Evolutionary conservation across 2,113 vertebrate genomes (phyloP), one percentile per base, ranked within the genome.

Genomic region (Lanius ludovicianus): DNA sequence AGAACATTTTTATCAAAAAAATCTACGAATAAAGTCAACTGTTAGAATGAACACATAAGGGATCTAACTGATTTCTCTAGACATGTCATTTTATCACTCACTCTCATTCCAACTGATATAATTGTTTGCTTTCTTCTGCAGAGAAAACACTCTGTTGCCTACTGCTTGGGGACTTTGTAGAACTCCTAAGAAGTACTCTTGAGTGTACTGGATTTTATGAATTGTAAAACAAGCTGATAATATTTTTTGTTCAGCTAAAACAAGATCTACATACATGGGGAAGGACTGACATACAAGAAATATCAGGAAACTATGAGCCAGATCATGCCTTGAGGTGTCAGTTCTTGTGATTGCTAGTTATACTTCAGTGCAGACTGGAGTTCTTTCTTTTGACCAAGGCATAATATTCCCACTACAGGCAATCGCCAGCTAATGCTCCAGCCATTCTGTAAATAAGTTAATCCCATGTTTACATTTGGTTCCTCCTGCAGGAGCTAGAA

Each of bases 331-430:
- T 65, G 65, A 90, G 77, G 69, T 94, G 80, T 75, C 77, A 87
- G 80, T 87, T 94, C 77, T 93, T 79, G 44, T 71, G 77, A 82
- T 57, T 79, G 57, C 60, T 94, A 52, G 94, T 96, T 94, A 44
- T 80, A 88, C 80, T 90, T 77, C 62, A 79, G 60, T n/a, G 64
- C 60, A 90, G 75, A 83, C 37, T 73, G 62, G 52, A 89, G 47
- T 70, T 56, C 85, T 91, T 94, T 88, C 76, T 95, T 95, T 81
- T 79, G 84, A 63, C 62, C 81, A 77, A 70, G n/a, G 47, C 15
- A 18, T 91, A 78, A 46, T 42, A 85, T 77, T 89, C 41, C 53
- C 50, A 68, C 49, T 33, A 53, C 80, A 89, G 73, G 84, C 83
- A 81, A 84, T 27, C 10, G 4, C 74, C 62, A 87, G 46, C 24